Base-by-base conservation (phyloP, 2,888 invertebrate species). In the Abscondita cerata region DNA sequence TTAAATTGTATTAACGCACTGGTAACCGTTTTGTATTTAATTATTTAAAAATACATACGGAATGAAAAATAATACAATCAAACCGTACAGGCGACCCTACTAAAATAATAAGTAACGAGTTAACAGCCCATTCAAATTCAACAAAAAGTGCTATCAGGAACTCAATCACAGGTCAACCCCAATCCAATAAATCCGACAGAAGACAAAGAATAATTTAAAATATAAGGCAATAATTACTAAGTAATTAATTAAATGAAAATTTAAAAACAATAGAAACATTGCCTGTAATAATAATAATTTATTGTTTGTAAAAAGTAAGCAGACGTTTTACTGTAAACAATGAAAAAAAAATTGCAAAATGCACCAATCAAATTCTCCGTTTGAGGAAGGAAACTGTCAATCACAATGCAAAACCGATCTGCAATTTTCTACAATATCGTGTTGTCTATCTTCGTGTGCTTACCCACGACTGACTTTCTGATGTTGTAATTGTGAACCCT, bases 381-480 rank as follows among this genome's bases (percentile, higher is more conserved):
- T 69, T 70, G 72, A 76, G 78, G 78, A 78, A 78, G 78, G 78
- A 78, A 78, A 70, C 75, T 75, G 77, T 76, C 76, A 75, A 74
- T 78, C 75, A 74, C 67, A 68, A 66, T 68, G 56, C 46, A 55
- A 60, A 68, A 71, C 70, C 71, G 75, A 75, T 74, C 73, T 68
- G 72, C 76, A 78, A 76, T 76, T 77, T 77, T 69, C 72, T 68
- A 65, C 72, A 70, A 70, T 74, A 75, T 75, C 75, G 74, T 73
- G 72, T 64, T 61, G 61, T 65, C 58, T 61, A 65, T 67, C 61
- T 65, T 47, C 56, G 54, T 58, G 64, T 38, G 64, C 61, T 65
- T 71, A 71, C 70, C 71, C 74, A 75, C 76, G 76, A 74, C 72
- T 71, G 67, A 65, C 65, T 68, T 71, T 67, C 66, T 76, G 78